Conservation (phyloP, 2,113 vertebrate species). For the Fregetta grallaria region DNA sequence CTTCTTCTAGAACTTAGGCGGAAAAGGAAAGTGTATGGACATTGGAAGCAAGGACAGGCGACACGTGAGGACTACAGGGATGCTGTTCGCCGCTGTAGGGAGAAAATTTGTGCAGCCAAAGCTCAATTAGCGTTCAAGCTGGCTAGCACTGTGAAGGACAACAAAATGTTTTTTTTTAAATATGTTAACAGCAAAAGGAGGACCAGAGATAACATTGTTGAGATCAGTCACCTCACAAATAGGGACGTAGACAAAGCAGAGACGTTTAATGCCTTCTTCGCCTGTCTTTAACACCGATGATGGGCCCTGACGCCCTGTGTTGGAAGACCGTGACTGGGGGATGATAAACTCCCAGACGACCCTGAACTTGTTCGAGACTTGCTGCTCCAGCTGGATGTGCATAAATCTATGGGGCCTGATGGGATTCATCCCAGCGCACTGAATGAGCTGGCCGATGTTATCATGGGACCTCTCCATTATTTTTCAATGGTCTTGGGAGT, state of each 20-base stretch:
- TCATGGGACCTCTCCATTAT: fast-evolving
- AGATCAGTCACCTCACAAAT: neutral
- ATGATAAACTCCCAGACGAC: neutral
- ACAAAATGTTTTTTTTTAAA: neutral
- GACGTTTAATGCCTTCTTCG: neutral
- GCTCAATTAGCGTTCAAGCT: neutral
- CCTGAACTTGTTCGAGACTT: neutral
- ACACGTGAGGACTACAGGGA: neutral
- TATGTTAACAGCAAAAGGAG: neutral
- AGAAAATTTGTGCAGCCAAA: neutral
- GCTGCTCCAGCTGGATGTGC: neutral
- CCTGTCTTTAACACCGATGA: neutral
- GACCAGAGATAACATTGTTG: neutral
- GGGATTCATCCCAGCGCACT: neutral
- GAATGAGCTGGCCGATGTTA: neutral
- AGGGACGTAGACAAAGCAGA: neutral
- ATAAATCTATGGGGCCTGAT: neutral
- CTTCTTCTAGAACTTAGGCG: neutral
- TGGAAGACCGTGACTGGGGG: neutral
- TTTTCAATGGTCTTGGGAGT: neutral
- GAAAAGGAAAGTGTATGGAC: neutral
- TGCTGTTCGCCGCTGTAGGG: neutral
- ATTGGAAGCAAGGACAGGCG: neutral
- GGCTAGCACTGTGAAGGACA: neutral
- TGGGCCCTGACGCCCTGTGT: neutral